Percentiles rank a stretch among this genome's conserved stretches.
Conservation (phyloP, 2,797 vertebrate species). For the Poeciliopsis presidionis region DNA sequence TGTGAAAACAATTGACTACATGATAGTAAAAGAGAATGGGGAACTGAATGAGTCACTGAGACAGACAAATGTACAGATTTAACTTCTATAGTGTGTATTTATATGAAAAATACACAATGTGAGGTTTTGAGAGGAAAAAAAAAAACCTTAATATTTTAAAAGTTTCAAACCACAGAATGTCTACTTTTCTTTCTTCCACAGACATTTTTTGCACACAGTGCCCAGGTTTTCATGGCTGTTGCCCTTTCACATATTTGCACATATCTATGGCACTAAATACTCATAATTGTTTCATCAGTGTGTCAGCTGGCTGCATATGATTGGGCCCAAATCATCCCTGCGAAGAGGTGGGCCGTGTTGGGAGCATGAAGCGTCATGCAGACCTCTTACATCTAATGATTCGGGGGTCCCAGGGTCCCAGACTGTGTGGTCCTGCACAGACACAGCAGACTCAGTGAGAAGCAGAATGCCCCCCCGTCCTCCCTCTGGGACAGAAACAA, state of each 20-base stretch:
- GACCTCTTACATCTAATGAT: slow-evolving; percentile 73
- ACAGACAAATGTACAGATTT: slow-evolving; percentile 3
- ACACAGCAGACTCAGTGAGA: slow-evolving; percentile 73
- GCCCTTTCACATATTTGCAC: slow-evolving; percentile 86
- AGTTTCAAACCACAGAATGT: background rate
- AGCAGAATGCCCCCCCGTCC: slow-evolving; percentile 12
- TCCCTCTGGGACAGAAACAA: slow-evolving; percentile 68
- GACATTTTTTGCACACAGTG: slow-evolving; percentile 39
- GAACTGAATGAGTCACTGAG: background rate
- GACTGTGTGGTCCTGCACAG: slow-evolving; percentile 75
- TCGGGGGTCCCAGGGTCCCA: slow-evolving; percentile 60
- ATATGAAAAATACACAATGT: background rate
- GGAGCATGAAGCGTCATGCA: slow-evolving; percentile 54
- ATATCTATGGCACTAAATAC: slow-evolving; percentile 85
- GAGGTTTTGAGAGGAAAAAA: slow-evolving; percentile 7
- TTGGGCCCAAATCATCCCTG: slow-evolving; percentile 75
- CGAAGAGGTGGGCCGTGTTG: slow-evolving; percentile 28
- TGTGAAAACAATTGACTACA: slow-evolving; percentile 35
- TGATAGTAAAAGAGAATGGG: slow-evolving; percentile 20
- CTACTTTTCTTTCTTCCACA: background rate
- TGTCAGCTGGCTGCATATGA: slow-evolving; percentile 90
- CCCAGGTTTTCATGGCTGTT: slow-evolving; percentile 70
- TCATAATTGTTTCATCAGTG: slow-evolving; percentile 91
- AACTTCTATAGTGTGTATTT: background rate
- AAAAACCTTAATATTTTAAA: background rate